These are phyloP conservation scores for Nymphalis io DNA, from an alignment of 1,140 invertebrate genomes.

Conservation along the genomic window DNA sequence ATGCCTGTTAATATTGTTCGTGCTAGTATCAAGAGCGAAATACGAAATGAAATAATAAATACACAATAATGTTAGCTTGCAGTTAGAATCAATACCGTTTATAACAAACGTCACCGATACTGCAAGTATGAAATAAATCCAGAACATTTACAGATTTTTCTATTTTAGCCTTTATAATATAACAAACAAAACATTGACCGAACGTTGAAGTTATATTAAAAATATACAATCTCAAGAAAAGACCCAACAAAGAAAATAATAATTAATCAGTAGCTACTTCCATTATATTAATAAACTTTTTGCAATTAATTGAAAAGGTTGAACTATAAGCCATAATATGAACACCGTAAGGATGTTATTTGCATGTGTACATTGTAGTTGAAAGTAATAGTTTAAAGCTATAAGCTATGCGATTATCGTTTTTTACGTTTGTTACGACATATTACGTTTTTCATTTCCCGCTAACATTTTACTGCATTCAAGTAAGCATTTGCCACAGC, in stretches of 20 bases:
- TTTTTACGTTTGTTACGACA: conserved; percentile 33
- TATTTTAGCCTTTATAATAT: too few species aligned
- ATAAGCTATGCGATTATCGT: conserved; percentile 45
- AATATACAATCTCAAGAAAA: too few species aligned
- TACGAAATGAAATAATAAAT: too few species aligned
- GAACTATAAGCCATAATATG: not conserved
- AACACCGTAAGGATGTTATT: not conserved
- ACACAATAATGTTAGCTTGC: too few species aligned
- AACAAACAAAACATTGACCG: too few species aligned
- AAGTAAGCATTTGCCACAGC: not conserved
- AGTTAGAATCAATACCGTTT: too few species aligned
- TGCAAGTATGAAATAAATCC: too few species aligned
- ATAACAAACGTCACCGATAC: too few species aligned
- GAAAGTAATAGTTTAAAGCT: conserved; percentile 34
- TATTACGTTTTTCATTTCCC: conserved; percentile 38
- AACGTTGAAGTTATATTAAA: too few species aligned
- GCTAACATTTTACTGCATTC: conserved; percentile 20
- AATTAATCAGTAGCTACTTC: conserved; percentile 18
- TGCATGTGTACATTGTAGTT: not conserved
- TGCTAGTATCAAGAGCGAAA: too few species aligned
- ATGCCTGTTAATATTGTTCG: too few species aligned
- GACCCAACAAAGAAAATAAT: not conserved
- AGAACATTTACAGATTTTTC: too few species aligned
- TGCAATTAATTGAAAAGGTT: conserved; percentile 14
- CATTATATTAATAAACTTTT: conserved; percentile 19